Evolutionary conservation across 2,888 invertebrate genomes (phyloP), one percentile per base, ranked within the genome.

Genomic region (Boloria selene): DNA sequence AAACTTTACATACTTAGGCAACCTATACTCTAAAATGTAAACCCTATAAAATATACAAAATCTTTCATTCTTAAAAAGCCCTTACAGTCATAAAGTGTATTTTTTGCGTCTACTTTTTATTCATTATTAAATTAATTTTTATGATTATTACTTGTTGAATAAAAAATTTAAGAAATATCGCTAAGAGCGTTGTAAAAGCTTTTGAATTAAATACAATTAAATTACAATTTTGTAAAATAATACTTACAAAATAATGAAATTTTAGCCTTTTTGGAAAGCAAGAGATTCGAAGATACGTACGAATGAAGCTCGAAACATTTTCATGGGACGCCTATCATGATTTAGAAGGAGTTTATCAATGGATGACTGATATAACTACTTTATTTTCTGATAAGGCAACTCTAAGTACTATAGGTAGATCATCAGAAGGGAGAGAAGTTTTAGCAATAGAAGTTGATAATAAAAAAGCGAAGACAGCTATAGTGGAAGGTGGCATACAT

Each of bases 401-500:
- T 53, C 44, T 85, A 5, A 70, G 69, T 3, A 70, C 77, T 0
- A 82, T 87, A n/a, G 94, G 94, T 0, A 80, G 80, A 56, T 87
- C 93, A 0, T 80, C 74, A 53, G 92, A 93, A 80, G 89, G 87
- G 0, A 78, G 88, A 68, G 81, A 86, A 5, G 90, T 93, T 55
- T 80, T 78, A 45, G 88, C 81, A 6, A 14, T 88, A 2, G 71
- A 73, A 16, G 69, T 89, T 7, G 70, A 69, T 16, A 73, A 67
- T 45, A 62, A 68, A 3, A 69, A 69, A 2, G 61, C 72, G 1
- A 93, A 84, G 70, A 85, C 80, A 6, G 88, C 94, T 5, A 90
- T 95, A 44, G 77, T 95, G 4, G 95, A 95, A 78, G 93, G 86
- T 44, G 93, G 93, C 3, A 94, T 95, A 56, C 96, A 96, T 78